phyloP scores from a whole-genome alignment of 1,140 invertebrate species.

The Eriosoma lanigerum region DNA sequence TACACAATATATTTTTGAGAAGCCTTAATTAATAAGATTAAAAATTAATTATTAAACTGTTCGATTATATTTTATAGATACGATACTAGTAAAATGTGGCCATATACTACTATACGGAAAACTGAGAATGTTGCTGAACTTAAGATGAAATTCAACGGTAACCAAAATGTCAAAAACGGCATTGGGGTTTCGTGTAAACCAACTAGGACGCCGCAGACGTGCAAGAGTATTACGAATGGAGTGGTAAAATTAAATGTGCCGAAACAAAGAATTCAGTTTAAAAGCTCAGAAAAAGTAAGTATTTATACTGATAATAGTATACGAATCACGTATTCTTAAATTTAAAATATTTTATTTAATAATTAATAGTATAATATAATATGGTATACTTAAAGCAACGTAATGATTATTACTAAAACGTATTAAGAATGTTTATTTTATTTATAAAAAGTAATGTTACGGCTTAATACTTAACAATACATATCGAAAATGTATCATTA shows the following conservation, averaged over 20 bases:
- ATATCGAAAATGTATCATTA: too few species aligned
- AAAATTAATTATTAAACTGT: not conserved
- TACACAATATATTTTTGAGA: not conserved
- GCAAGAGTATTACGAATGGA: not conserved
- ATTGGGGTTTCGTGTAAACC: conserved; percentile 34
- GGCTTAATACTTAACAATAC: too few species aligned
- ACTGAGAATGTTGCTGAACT: conserved; percentile 39
- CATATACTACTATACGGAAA: conserved; percentile 13
- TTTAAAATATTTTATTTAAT: too few species aligned
- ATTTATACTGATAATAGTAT: not conserved
- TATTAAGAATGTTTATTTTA: too few species aligned
- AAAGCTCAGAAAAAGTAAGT: not conserved
- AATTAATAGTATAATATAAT: too few species aligned
- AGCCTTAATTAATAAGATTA: too few species aligned
- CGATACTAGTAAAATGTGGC: conserved; percentile 25
- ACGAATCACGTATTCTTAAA: too few species aligned
- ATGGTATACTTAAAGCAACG: too few species aligned
- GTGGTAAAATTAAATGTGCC: not conserved
- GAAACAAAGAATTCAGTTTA: not conserved
- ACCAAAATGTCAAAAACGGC: conserved; percentile 51
- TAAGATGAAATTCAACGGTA: conserved; percentile 42
- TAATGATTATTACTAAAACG: too few species aligned
- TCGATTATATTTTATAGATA: not conserved
- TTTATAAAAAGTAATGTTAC: too few species aligned
- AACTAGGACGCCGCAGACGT: conserved; percentile 36